Base-by-base conservation (phyloP, 2,797 vertebrate genomes). In the Coluber constrictor region DNA sequence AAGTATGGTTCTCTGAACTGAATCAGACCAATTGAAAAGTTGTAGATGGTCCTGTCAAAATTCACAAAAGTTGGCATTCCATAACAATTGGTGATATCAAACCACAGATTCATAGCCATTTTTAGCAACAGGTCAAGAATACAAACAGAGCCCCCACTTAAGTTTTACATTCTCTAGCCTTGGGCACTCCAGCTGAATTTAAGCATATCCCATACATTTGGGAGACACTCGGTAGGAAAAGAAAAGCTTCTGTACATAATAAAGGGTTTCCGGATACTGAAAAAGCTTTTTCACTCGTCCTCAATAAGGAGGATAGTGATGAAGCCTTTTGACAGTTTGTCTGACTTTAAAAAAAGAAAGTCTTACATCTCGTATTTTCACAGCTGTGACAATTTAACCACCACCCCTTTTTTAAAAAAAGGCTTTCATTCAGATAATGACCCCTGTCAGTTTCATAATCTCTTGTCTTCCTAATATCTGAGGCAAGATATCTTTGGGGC, bases 381-480 rank as follows among this genome's bases (percentile, higher is more conserved):
- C 94, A 91, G 57, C 88, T 94, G 61, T 91, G 57, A 95, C 91
- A 95, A 94, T 74, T 0, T 0, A 96, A 95, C 88, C 56, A 87
- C 88, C 94, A 94, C 51, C 86, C 89, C 66, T 60, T 90, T 96
- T 94, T 93, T 6, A 37, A 92, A 93, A 37, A 95, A 83, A 95
- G 91, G 91, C 92, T 96, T 23, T 47, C 94, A 91, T 57, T 94
- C 83, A 87, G 74, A 95, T 51, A 96, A 91, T 89, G 93, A 95
- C 92, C 87, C 93, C 90, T 94, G 92, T 94, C 96, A 94, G 90
- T 93, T 91, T 95, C 88, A 95, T 90, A 95, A 90, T 92, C 60
- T 91, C 91, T 90, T 91, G 74, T 92, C 91, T 90, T 92, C 91
- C 94, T 92, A 95, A 60, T 92, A 95, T 93, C 93, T 94, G 89